Evolutionary conservation across 2,888 invertebrate genomes (phyloP).

Genomic region (Andrena bicolor): DNA sequence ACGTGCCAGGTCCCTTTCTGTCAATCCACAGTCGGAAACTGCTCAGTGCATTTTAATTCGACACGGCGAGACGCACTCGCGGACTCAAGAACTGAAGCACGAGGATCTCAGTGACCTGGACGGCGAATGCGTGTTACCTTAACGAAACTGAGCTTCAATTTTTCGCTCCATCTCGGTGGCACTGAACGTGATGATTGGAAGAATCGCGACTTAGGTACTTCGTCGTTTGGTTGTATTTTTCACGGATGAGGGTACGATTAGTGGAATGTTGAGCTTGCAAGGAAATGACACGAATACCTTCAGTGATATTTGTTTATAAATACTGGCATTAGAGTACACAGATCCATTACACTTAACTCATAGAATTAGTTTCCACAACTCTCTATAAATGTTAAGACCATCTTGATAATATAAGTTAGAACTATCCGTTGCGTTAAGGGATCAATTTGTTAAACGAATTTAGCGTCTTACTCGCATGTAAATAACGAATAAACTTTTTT

Average conservation of each 20-base stretch:
- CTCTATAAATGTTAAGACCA: not conserved
- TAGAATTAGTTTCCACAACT: not conserved
- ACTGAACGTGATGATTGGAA: no score
- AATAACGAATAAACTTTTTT: not conserved
- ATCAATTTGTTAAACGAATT: not conserved
- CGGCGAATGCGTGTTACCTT: slow-evolving; percentile 11
- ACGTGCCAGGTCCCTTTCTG: not conserved
- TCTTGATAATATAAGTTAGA: not conserved
- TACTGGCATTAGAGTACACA: no score
- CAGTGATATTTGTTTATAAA: no score
- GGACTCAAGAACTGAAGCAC: not conserved
- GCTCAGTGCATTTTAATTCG: not conserved
- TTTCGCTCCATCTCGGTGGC: no score
- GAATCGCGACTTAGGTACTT: no score
- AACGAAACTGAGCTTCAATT: not conserved
- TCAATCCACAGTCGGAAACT: not conserved
- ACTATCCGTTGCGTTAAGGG: not conserved
- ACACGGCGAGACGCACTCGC: not conserved
- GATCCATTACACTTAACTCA: no score
- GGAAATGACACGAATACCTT: no score
- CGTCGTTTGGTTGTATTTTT: no score
- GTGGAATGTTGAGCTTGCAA: no score
- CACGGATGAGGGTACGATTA: no score
- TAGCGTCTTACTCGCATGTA: no score
- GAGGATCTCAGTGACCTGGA: slow-evolving; percentile 3